Percentiles rank a stretch among this genome's conserved stretches.
These are phyloP conservation scores for Petrolisthes manimaculis DNA, from an alignment of 2,888 invertebrate genomes.

Conservation along the genomic window DNA sequence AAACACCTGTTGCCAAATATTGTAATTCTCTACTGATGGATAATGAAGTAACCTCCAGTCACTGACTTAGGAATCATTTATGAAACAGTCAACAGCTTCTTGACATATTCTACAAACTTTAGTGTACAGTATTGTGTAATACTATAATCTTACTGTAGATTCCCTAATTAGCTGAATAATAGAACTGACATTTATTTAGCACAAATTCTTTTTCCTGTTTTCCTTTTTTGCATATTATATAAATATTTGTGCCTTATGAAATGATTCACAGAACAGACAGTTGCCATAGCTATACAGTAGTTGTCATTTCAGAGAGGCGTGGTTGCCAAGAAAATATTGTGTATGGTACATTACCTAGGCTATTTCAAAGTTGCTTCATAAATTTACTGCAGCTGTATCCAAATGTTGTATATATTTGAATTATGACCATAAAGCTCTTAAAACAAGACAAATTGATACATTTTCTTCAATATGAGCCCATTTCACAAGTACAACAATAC, in stretches of 20 bases:
- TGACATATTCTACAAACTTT: neutral
- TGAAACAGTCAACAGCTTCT: neutral
- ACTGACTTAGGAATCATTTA: neutral
- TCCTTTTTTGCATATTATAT: slow-evolving; percentile 1
- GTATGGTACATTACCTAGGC: neutral
- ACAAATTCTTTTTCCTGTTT: slow-evolving; percentile 1
- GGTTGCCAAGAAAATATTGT: neutral
- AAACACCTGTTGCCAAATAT: neutral
- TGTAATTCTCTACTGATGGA: neutral
- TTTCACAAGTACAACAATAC: too few relatives aligned
- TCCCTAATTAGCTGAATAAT: neutral
- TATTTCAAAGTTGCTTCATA: slow-evolving; percentile 4
- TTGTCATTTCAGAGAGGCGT: neutral
- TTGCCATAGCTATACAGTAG: neutral
- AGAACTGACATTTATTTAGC: neutral
- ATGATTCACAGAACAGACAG: neutral
- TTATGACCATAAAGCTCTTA: neutral
- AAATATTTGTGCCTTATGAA: slow-evolving; percentile 16
- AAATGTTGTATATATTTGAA: neutral
- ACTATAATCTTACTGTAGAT: neutral
- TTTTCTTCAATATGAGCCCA: neutral
- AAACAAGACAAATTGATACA: neutral
- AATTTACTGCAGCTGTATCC: slow-evolving; percentile 5
- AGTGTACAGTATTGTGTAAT: slow-evolving; percentile 4
- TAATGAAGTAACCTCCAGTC: neutral